A percentile compares a stretch with the other conserved stretches of the same genome.
Evolutionary conservation across 2,888 invertebrate genomes (phyloP).

Genomic region (Hololepta plana): DNA sequence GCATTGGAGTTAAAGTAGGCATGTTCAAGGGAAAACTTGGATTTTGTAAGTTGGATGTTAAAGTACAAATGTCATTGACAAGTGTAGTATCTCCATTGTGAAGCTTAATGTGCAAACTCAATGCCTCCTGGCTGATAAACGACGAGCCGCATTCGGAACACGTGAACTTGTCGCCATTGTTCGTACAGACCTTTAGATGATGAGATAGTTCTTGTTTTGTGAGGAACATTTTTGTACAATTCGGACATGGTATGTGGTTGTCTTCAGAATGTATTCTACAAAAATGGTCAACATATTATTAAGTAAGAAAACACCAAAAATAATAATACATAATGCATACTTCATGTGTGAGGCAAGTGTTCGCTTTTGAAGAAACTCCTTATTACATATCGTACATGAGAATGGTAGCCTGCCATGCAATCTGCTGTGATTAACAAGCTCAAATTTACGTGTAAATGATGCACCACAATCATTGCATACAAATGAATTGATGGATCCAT

Average conservation of each 20-base stretch:
- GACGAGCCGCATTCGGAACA: slow-evolving; percentile 41
- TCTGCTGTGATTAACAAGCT: slow-evolving; percentile 67
- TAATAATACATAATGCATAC: too few species aligned
- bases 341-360: slow-evolving; percentile 69
- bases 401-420: slow-evolving; percentile 67
- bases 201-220: too few species aligned
- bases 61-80: slow-evolving; percentile 63
- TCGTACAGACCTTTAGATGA: too few species aligned
- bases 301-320: too few species aligned
- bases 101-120: slow-evolving; percentile 59
- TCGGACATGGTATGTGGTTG: too few species aligned
- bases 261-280: too few species aligned
- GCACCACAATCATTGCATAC: slow-evolving; percentile 81
- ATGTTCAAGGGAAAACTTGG: background rate
- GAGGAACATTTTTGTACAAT: too few species aligned
- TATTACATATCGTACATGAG: slow-evolving; percentile 65
- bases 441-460: slow-evolving; percentile 71
- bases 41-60: slow-evolving; percentile 55
- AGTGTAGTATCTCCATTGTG: slow-evolving; percentile 67
- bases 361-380: slow-evolving; percentile 71
- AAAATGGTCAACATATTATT: too few species aligned
- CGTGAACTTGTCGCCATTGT: too few species aligned
- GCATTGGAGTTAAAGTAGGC: too few species aligned
- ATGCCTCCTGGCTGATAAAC: slow-evolving; percentile 52
- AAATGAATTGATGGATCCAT: slow-evolving; percentile 92